A percentile compares a stretch with the other conserved stretches of the same genome.
Conservation (phyloP, 2,888 invertebrate genomes). For the Amblyjoppa fuscipennis region DNA sequence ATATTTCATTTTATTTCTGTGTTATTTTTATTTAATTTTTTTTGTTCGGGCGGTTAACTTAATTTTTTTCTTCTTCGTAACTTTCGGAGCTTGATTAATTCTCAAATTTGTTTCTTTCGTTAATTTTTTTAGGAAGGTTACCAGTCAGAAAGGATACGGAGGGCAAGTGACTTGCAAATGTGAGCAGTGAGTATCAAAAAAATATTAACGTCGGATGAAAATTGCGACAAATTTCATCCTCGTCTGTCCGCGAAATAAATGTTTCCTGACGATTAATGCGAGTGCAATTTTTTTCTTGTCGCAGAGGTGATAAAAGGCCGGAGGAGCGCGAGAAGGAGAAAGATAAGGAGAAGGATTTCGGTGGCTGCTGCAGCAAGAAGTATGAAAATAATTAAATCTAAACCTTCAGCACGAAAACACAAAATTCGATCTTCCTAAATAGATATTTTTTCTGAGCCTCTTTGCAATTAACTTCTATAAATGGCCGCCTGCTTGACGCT, state of each 20-base stretch:
- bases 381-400: constrained; percentile 62
- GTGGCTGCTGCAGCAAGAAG: constrained; percentile 78
- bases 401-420: neutral
- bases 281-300: constrained; percentile 14
- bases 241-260: neutral
- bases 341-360: constrained; percentile 71
- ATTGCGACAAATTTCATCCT: constrained; percentile 2
- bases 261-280: neutral
- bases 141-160: constrained; percentile 76
- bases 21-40: neutral
- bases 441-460: neutral
- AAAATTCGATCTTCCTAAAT: neutral
- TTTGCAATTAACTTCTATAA: neutral
- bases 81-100: neutral
- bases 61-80: neutral
- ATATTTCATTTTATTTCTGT: neutral
- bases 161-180: constrained; percentile 81
- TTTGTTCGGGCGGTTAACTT: neutral
- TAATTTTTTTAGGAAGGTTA: constrained; percentile 74
- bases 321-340: constrained; percentile 66
- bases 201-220: neutral
- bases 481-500: constrained; percentile 12
- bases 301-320: constrained; percentile 72
- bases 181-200: constrained; percentile 73
- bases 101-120: neutral